Evolutionary conservation across 2,797 vertebrate genomes (phyloP).

Genomic region (Muscicapa comitata): DNA sequence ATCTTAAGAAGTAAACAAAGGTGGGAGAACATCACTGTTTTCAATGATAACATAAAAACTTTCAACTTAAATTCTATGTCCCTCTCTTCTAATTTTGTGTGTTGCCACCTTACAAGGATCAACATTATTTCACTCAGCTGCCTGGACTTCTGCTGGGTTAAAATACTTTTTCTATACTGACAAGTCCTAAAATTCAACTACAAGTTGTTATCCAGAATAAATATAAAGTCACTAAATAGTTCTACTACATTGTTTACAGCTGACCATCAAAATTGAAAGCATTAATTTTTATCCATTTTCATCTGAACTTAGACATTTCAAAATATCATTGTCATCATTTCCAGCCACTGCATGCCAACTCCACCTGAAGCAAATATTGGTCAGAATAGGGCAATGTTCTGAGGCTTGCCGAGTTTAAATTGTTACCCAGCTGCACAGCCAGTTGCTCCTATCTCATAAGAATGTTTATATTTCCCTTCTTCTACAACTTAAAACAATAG

Average conservation of each 20-base stretch:
- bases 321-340: background rate
- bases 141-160: background rate
- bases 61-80: background rate
- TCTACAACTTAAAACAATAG: background rate
- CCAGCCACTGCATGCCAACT: background rate
- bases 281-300: background rate
- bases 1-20: background rate
- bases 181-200: background rate
- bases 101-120: background rate
- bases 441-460: background rate
- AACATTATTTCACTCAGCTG: background rate
- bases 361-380: background rate
- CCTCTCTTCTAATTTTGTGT: background rate
- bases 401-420: background rate
- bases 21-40: background rate
- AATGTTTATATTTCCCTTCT: background rate
- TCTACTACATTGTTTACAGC: background rate
- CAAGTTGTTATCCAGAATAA: background rate
- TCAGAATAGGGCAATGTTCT: background rate
- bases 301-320: background rate
- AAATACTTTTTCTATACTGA: background rate
- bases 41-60: background rate
- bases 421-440: fast-evolving
- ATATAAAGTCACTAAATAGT: background rate
- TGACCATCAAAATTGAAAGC: background rate